phyloP scores from a whole-genome alignment of 2,113 vertebrate genomes.

The Dolichallabes microphthalmus region DNA sequence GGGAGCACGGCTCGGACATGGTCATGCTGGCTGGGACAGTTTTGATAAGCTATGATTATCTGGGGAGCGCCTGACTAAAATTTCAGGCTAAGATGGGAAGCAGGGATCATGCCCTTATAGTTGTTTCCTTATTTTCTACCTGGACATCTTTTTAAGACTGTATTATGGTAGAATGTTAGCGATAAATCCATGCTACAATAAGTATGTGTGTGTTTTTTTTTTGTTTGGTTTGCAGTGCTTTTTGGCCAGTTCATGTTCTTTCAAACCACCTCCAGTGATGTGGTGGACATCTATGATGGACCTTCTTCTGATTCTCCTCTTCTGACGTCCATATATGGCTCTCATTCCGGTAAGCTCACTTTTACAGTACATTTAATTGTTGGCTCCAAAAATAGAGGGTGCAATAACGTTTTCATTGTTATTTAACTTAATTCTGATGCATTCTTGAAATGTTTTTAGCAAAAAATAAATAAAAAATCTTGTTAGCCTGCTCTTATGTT shows the following conservation, averaged over 20 bases:
- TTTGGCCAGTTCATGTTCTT: constrained; percentile 99
- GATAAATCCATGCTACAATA: too few species aligned
- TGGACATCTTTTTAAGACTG: constrained; percentile 6
- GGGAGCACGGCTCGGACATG: background rate
- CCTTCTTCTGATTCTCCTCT: constrained; percentile 84
- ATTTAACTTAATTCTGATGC: background rate
- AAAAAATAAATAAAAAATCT: too few species aligned
- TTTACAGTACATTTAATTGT: background rate
- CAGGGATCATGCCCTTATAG: background rate
- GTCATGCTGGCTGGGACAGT: background rate
- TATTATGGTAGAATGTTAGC: background rate
- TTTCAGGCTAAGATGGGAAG: constrained; percentile 4
- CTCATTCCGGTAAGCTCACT: constrained; percentile 86
- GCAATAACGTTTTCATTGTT: background rate
- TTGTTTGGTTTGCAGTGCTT: constrained; percentile 83
- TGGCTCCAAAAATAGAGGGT: background rate
- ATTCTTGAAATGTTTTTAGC: background rate
- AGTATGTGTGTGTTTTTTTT: background rate
- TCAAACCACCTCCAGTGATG: constrained; percentile 87
- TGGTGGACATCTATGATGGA: constrained; percentile 92
- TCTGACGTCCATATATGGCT: constrained; percentile 92
- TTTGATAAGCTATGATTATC: constrained; percentile 43
- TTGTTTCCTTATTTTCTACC: constrained; percentile 3
- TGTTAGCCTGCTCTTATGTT: background rate
- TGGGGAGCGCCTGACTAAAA: constrained; percentile 14